Evolutionary conservation across 1,140 invertebrate genomes (phyloP), one percentile per base, ranked within the genome.

Genomic region (Hermetia illucens): DNA sequence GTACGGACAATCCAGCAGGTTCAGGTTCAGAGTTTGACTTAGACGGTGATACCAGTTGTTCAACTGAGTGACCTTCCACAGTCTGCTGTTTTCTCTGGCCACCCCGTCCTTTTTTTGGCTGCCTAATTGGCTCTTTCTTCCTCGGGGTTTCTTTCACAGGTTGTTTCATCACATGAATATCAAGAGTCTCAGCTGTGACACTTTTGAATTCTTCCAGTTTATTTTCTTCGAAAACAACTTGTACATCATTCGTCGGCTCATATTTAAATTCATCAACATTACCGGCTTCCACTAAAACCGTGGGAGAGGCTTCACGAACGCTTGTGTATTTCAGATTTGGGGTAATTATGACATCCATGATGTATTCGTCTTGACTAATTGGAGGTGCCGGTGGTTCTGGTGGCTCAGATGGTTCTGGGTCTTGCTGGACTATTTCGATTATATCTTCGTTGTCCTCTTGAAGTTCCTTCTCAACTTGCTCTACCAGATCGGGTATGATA

Each of bases 381-480:
- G 55, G 55, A 29, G 55, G 46, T 27, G 8, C 8, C 8, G 13
- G 8, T 0, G 51, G 37, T 25, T 35, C 17, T n/a, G 49, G 29
- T 12, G 29, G 39, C 2, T 32, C 21, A 6, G 18, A 44, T 3
- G 33, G 41, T 41, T 35, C 18, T 9, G 0, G 41, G 24, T 13
- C 17, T 20, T 32, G 18, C 1, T 40, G 32, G 39, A 29, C 55
- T 49, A 45, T 16, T 40, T 40, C 39, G 25, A 15, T 39, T 34
- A 35, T 12, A 34, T 41, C 22, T 38, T 41, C 27, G 33, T 21
- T 38, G 38, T 35, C 27, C 30, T 36, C 10, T 4, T 41, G 15
- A 3, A 40, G 5, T 34, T 61, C 52, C 22, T 60, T 55, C 27
- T 62, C 57, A 3, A 65, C 49, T 40, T 63, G 62, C 36, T 62